phyloP scores from a whole-genome alignment of 92 coral and sea anemone species.

The Siderastrea radians region DNA sequence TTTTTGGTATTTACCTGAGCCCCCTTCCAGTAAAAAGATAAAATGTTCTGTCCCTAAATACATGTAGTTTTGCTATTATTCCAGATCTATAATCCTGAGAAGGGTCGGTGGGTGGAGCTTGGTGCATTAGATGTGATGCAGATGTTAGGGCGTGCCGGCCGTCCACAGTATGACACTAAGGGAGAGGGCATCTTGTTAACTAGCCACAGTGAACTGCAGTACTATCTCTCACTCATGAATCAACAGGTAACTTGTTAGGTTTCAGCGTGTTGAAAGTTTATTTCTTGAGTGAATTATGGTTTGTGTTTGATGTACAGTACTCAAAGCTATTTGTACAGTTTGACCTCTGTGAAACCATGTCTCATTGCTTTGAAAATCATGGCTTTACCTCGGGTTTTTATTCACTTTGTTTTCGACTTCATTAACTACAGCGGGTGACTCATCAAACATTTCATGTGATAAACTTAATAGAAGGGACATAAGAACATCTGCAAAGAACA shows the following conservation, averaged over 20 bases:
- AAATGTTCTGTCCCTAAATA: background rate
- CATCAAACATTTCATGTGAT: too few relatives aligned
- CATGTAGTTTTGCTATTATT: background rate
- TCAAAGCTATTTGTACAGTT: too few relatives aligned
- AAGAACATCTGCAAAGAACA: too few relatives aligned
- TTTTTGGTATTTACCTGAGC: background rate
- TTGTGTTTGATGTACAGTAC: too few relatives aligned
- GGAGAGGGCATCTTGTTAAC: constrained; percentile 98
- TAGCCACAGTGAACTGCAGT: constrained; percentile 96
- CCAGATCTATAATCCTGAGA: constrained; percentile 97
- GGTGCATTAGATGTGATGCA: constrained; percentile 98
- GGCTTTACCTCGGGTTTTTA: too few relatives aligned
- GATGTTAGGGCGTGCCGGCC: constrained; percentile 99
- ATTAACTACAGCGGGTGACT: too few relatives aligned
- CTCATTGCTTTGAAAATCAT: too few relatives aligned
- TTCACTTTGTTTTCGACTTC: too few relatives aligned
- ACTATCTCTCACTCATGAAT: constrained; percentile 97
- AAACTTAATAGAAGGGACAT: too few relatives aligned
- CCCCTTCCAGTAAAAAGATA: background rate
- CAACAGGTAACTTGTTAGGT: constrained; percentile 79
- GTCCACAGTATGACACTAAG: constrained; percentile 97
- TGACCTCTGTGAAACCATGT: too few relatives aligned
- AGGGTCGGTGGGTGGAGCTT: constrained; percentile 99
- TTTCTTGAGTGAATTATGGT: too few relatives aligned
- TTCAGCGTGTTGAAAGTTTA: too few relatives aligned